Percentiles rank a stretch among this genome's conserved stretches.
Conservation (phyloP, 2,888 invertebrate species). For the Sphaeridia pumilis region DNA sequence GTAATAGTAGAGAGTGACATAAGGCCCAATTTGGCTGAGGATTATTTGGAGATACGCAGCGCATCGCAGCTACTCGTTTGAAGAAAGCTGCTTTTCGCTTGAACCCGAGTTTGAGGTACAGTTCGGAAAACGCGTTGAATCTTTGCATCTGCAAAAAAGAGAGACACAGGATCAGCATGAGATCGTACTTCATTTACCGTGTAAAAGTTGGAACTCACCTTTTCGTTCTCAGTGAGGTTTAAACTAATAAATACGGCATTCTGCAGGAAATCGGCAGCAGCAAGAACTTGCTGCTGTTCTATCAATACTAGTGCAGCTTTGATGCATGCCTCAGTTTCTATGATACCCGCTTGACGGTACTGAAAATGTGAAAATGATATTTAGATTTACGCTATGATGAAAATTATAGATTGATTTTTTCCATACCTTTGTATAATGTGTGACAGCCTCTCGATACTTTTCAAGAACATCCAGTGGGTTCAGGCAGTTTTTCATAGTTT, state of each 20-base stretch:
- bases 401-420: not conserved
- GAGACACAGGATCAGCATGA: too few relatives aligned
- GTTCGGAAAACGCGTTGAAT: conserved; percentile 77
- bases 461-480: conserved; percentile 74
- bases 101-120: conserved; percentile 84
- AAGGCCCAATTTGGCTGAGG: conserved; percentile 81
- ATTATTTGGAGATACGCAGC: conserved; percentile 77
- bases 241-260: conserved; percentile 86
- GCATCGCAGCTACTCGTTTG: conserved; percentile 80
- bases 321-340: conserved; percentile 89
- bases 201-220: conserved; percentile 50
- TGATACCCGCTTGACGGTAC: conserved; percentile 80
- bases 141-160: conserved; percentile 61
- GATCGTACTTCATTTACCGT: too few relatives aligned
- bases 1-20: conserved; percentile 82
- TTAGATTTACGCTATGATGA: too few relatives aligned
- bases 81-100: conserved; percentile 90
- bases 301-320: conserved; percentile 88
- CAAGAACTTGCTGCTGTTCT: conserved; percentile 60
- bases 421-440: conserved; percentile 76
- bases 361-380: conserved; percentile 35
- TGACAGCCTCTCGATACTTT: conserved; percentile 79
- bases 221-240: conserved; percentile 78
- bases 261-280: conserved; percentile 83
- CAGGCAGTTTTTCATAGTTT: conserved; percentile 53